Percentiles rank a stretch among this genome's conserved stretches.
Evolutionary conservation across 2,888 invertebrate species (phyloP).

Genomic region (Patella caerulea): DNA sequence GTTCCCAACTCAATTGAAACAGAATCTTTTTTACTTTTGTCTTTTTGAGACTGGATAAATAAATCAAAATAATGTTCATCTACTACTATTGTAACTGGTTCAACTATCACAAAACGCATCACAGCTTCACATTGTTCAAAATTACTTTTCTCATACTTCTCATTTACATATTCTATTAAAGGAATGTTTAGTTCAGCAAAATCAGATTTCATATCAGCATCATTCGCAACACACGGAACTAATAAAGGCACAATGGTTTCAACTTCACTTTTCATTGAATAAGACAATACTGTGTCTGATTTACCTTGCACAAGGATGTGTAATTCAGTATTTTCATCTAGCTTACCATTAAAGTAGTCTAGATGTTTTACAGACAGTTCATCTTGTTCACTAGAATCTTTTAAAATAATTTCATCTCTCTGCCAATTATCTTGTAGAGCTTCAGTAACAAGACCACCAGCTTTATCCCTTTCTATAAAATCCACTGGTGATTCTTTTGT

Average conservation of each 20-base stretch:
- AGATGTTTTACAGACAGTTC: neutral
- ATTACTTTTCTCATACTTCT: neutral
- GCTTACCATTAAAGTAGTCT: neutral
- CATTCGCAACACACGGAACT: neutral
- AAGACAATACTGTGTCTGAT: neutral
- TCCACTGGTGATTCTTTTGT: no score
- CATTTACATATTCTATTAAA: neutral
- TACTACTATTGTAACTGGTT: neutral
- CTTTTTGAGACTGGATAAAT: neutral
- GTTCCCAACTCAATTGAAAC: neutral
- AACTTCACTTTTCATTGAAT: neutral
- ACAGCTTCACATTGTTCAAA: neutral
- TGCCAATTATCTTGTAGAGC: no score
- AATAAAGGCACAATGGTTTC: neutral
- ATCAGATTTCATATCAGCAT: neutral
- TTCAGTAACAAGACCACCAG: no score
- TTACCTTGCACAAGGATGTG: neutral
- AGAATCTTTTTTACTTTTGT: neutral
- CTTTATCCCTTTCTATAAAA: no score
- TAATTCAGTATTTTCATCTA: neutral
- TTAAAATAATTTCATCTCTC: no score
- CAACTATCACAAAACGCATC: conserved; percentile 10
- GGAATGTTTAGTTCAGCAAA: conserved; percentile 6
- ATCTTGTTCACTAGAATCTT: no score
- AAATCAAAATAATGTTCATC: neutral